Evolutionary conservation across 2,113 vertebrate species (phyloP), one percentile per base, ranked within the genome.

Genomic region (Aptenodytes forsteri): DNA sequence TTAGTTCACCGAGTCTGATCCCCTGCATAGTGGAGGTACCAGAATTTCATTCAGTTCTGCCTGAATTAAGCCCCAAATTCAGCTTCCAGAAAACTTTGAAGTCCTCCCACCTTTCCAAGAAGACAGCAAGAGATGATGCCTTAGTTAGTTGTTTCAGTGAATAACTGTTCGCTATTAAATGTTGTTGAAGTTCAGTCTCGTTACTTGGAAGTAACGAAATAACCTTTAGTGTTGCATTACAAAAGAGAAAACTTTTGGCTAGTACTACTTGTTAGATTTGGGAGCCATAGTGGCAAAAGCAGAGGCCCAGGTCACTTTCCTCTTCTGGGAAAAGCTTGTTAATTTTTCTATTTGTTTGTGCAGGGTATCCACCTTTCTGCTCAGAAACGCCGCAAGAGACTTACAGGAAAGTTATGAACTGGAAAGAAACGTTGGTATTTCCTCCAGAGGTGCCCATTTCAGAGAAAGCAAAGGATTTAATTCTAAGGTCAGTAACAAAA

Each of bases 401-500:
- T 0, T 99, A 99, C 66, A 98, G 99, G 95, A 99, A 99, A 98
- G 99, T 99, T 87, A 99, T 99, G 99, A 99, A 99, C 98, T 99
- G 99, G 99, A 99, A 99, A 97, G 99, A 99, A 98, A 99, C 99
- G 0, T 97, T 99, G 40, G 98, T 99, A 42, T 99, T 99, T 98
- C 99, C 99, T 36, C 99, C 99, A 29, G 99, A 99, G 97, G 99
- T 99, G 67, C 99, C 99, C 66, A 99, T 99, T 96, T 99, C 99
- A 8, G 99, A 99, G 96, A 99, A 99, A 97, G 98, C 99, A 76
- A 99, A 99, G 98, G 99, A 99, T 93, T 97, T 99, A 96, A 99
- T 99, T 98, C 97, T 99, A 93, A 99, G 98, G 99, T 99, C 36
- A 81, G 98, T 98, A 69, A n/a, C 25, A 88, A 75, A 86, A 89